phyloP scores from a whole-genome alignment of 53 echinoderm and acorn worm genomes.

The Apostichopus leukothele region DNA sequence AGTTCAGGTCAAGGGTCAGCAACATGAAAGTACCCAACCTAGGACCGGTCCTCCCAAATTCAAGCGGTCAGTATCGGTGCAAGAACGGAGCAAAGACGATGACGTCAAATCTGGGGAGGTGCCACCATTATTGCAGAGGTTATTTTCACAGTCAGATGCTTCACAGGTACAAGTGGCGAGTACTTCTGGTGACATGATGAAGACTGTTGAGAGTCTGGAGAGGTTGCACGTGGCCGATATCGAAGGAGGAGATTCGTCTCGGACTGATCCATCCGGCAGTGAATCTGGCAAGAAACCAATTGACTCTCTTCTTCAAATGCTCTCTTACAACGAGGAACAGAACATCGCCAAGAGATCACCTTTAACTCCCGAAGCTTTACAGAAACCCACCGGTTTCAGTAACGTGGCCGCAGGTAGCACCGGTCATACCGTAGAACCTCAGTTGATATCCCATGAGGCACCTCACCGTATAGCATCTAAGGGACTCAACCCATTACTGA shows the following conservation, averaged over 20 bases:
- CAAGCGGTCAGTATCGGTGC: slow-evolving; percentile 38
- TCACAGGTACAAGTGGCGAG: slow-evolving; percentile 25
- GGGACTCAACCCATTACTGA: slow-evolving; percentile 38
- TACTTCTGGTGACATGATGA: slow-evolving; percentile 41
- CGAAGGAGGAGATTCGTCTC: slow-evolving; percentile 17
- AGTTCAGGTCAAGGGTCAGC: slow-evolving; percentile 50
- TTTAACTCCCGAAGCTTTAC: slow-evolving; percentile 30
- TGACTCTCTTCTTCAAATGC: slow-evolving; percentile 57
- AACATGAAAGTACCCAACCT: neutral
- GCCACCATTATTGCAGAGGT: slow-evolving; percentile 17
- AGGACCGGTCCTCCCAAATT: neutral
- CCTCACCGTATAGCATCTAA: slow-evolving; percentile 37
- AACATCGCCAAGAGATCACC: slow-evolving; percentile 39
- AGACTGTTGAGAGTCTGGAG: slow-evolving; percentile 88
- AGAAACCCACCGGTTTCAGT: neutral
- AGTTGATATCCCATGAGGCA: slow-evolving; percentile 30
- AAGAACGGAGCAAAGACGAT: slow-evolving; percentile 42
- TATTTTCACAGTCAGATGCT: slow-evolving; percentile 38
- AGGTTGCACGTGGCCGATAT: slow-evolving; percentile 56
- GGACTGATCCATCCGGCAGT: neutral
- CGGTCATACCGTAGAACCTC: neutral
- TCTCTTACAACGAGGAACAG: slow-evolving; percentile 53
- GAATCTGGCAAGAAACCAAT: slow-evolving; percentile 47
- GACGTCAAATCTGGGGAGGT: slow-evolving; percentile 37
- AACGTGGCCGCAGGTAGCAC: neutral